A percentile compares a stretch with the other conserved stretches of the same genome.
phyloP scores from a whole-genome alignment of 1,140 invertebrate genomes.

The Prorops nasuta region DNA sequence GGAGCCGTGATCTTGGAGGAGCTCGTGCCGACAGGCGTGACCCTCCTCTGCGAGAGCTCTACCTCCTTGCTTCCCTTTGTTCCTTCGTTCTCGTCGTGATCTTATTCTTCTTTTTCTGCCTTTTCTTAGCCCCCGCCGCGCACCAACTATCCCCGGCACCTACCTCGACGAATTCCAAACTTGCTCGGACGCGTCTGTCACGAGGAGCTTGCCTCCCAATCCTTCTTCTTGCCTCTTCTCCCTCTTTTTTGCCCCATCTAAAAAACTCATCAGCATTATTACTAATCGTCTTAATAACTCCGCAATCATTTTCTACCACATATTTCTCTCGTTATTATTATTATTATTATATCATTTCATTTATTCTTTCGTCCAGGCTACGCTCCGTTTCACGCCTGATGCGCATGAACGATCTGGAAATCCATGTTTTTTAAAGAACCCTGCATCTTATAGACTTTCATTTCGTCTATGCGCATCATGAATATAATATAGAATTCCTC shows the following conservation, averaged over 20 bases:
- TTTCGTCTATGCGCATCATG: too few relatives aligned
- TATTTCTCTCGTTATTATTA: too few relatives aligned
- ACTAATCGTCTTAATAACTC: too few relatives aligned
- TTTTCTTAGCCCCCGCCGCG: constrained; percentile 20
- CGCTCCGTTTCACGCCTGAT: too few relatives aligned
- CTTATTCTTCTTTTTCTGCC: constrained; percentile 10
- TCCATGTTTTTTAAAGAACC: too few relatives aligned
- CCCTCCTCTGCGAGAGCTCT: constrained; percentile 21
- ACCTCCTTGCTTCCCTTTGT: constrained; percentile 12
- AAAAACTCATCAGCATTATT: too few relatives aligned
- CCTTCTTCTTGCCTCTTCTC: background rate
- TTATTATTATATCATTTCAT: too few relatives aligned
- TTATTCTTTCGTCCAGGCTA: too few relatives aligned
- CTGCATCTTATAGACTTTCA: too few relatives aligned
- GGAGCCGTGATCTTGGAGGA: constrained; percentile 39
- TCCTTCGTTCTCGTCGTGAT: constrained; percentile 19
- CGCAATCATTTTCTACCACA: too few relatives aligned
- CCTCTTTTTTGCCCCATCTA: constrained; percentile 1
- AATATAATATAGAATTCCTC: too few relatives aligned
- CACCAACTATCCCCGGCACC: constrained; percentile 38
- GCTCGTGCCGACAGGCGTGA: constrained; percentile 54
- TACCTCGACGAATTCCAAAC: constrained; percentile 35
- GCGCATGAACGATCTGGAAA: too few relatives aligned
- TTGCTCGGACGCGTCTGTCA: constrained; percentile 7
- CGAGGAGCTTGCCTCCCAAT: constrained; percentile 8